These are phyloP conservation scores for Calliphora vomitoria DNA, from an alignment of 2,888 invertebrate species.

Conservation along the genomic window DNA sequence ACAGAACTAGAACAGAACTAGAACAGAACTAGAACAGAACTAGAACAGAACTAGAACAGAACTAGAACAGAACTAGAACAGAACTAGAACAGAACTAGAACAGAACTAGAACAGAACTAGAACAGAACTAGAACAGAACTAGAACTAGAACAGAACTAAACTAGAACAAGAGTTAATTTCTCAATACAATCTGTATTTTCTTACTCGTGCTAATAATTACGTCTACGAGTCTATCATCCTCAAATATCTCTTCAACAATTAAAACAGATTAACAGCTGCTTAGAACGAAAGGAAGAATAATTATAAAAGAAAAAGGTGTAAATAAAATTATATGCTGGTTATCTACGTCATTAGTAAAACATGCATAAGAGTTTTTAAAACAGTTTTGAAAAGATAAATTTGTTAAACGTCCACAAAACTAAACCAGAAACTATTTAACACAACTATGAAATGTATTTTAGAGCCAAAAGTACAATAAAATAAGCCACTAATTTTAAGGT, in stretches of 20 bases:
- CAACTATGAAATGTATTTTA: conserved; percentile 31
- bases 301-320: conserved; percentile 62
- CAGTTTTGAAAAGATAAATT: conserved; percentile 38
- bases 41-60: not conserved
- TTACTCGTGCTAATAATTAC: not conserved
- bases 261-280: conserved; percentile 62
- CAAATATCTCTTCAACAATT: conserved; percentile 19
- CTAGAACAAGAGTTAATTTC: too few species aligned
- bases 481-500: conserved; percentile 71
- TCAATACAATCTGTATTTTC: not conserved
- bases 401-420: conserved; percentile 63
- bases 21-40: not conserved
- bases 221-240: not conserved
- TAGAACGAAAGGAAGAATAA: not conserved
- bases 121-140: not conserved
- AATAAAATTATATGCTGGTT: conserved; percentile 65
- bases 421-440: conserved; percentile 70
- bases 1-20: not conserved
- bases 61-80: not conserved
- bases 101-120: too few species aligned
- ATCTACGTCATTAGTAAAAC: conserved; percentile 18
- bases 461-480: conserved; percentile 34
- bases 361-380: conserved; percentile 22
- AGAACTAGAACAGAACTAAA: not conserved
- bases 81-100: too few species aligned